Evolutionary conservation across 2,888 invertebrate species (phyloP).

Genomic region (Eremobia ochroleuca): DNA sequence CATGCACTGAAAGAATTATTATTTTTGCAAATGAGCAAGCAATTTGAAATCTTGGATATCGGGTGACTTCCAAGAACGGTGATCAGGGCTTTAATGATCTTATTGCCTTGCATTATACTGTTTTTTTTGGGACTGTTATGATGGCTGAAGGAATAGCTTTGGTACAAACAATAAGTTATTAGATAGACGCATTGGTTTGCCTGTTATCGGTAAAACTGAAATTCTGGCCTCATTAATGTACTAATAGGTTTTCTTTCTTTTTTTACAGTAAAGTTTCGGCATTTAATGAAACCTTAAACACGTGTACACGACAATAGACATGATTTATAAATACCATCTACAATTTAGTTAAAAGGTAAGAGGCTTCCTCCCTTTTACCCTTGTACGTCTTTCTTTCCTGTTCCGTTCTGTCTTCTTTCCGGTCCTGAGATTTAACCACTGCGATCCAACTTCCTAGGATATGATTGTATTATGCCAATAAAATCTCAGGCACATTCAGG

Average conservation of each 20-base stretch:
- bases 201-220: background rate
- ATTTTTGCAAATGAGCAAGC: background rate
- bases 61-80: background rate
- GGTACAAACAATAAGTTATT: background rate
- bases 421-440: conserved; percentile 37
- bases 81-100: too few species aligned
- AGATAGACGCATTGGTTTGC: background rate
- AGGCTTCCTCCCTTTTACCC: conserved; percentile 2
- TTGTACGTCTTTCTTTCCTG: conserved; percentile 36
- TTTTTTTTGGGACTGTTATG: too few species aligned
- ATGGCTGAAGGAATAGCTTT: background rate
- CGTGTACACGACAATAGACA: background rate
- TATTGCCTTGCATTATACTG: too few species aligned
- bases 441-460: conserved; percentile 32
- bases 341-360: background rate
- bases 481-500: conserved; percentile 32
- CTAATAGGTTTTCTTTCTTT: background rate
- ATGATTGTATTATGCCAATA: conserved; percentile 48
- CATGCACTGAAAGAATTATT: background rate
- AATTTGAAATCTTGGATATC: background rate
- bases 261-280: background rate
- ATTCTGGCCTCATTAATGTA: background rate
- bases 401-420: conserved; percentile 31
- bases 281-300: background rate
- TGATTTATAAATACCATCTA: conserved; percentile 12